A percentile compares a stretch with the other conserved stretches of the same genome.
Conservation (phyloP, 2,888 invertebrate species). For the Phoenoteleia sp. region DNA sequence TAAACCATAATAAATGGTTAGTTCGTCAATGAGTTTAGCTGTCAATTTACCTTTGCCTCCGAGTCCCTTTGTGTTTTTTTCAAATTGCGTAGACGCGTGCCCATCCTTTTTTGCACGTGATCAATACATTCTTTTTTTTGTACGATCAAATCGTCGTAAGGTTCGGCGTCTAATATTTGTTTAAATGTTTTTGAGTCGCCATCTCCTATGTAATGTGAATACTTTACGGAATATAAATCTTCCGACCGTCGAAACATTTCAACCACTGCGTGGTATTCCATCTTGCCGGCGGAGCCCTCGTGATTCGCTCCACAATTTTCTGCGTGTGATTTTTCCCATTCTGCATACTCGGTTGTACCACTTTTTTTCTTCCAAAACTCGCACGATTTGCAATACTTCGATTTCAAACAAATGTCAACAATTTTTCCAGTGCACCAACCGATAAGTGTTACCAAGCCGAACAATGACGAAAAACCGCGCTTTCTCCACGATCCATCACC, state of each 20-base stretch:
- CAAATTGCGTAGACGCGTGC: slow-evolving; percentile 46
- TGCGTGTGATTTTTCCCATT: slow-evolving; percentile 56
- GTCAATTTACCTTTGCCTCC: slow-evolving; percentile 57
- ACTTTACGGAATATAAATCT: slow-evolving; percentile 38
- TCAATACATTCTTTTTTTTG: slow-evolving; percentile 59
- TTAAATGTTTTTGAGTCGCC: slow-evolving; percentile 53
- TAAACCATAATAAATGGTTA: slow-evolving; percentile 52
- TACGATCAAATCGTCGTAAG: slow-evolving; percentile 44
- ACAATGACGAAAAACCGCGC: slow-evolving; percentile 45
- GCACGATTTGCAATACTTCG: slow-evolving; percentile 63
- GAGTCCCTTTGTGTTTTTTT: slow-evolving; percentile 57
- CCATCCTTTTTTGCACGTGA: slow-evolving; percentile 62
- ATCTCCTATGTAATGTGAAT: slow-evolving; percentile 49
- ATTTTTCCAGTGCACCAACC: slow-evolving; percentile 60
- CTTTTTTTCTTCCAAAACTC: slow-evolving; percentile 47
- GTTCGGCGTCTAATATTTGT: slow-evolving; percentile 41
- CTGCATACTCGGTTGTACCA: slow-evolving; percentile 51
- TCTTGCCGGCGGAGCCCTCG: slow-evolving; percentile 30
- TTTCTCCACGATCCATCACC: slow-evolving; percentile 69
- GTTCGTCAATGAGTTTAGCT: slow-evolving; percentile 64
- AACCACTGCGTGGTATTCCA: slow-evolving; percentile 25
- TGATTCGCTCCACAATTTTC: slow-evolving; percentile 50
- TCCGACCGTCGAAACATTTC: slow-evolving; percentile 53
- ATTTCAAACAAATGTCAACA: slow-evolving; percentile 58
- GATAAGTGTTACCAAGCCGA: slow-evolving; percentile 25